These are phyloP conservation scores for Paracentrotus lividus DNA, from an alignment of 53 echinoderm and acorn worm species.

Conservation along the genomic window DNA sequence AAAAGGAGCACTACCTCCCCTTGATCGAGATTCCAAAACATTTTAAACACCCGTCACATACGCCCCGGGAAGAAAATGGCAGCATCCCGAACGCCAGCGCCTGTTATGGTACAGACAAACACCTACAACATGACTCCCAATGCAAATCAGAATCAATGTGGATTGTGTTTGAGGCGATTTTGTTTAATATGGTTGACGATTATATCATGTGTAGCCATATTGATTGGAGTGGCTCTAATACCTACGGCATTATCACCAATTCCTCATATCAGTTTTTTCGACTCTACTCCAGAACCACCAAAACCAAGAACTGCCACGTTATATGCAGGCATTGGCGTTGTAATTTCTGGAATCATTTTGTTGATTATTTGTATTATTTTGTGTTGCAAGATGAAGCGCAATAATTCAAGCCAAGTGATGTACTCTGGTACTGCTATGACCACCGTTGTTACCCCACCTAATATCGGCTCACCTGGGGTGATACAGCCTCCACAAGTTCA, in stretches of 20 bases:
- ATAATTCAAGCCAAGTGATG: not conserved
- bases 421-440: slow-evolving; percentile 21
- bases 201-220: not conserved
- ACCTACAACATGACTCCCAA: not conserved
- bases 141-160: not conserved
- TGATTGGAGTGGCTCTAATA: not conserved
- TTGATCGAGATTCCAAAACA: too few species aligned
- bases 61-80: not conserved
- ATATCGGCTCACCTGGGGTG: not conserved
- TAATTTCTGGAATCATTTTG: not conserved
- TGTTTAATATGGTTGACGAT: not conserved
- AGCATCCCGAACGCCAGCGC: not conserved
- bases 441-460: not conserved
- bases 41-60: too few species aligned
- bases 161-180: too few species aligned
- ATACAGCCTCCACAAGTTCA: not conserved
- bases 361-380: not conserved
- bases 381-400: not conserved
- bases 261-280: not conserved
- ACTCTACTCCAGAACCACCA: too few species aligned
- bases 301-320: too few species aligned
- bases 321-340: not conserved
- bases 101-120: not conserved
- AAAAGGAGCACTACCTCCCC: too few species aligned
- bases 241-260: not conserved